A percentile compares a stretch with the other conserved stretches of the same genome.
Conservation (phyloP, 2,113 vertebrate species). For the Coracopsis vasa region DNA sequence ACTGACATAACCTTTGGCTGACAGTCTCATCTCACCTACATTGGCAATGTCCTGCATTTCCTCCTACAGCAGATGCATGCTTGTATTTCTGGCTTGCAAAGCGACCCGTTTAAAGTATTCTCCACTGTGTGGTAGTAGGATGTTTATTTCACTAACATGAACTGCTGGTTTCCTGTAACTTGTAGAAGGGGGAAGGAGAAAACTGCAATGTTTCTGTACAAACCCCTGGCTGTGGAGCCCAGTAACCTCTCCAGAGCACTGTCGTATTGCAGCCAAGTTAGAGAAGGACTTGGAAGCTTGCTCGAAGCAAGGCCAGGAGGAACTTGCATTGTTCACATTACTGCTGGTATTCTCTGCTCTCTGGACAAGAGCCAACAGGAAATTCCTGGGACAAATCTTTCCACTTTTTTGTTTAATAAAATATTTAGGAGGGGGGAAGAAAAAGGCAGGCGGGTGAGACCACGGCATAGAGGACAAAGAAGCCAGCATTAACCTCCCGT, state of each 20-base stretch:
- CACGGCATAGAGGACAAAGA: neutral
- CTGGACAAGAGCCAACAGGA: constrained; percentile 72
- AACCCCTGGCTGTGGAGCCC: neutral
- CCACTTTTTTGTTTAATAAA: constrained; percentile 44
- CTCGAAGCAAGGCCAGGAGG: neutral
- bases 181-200: neutral
- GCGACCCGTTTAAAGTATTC: neutral
- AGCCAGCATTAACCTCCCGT: neutral
- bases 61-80: neutral
- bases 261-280: neutral
- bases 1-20: neutral
- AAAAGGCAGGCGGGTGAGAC: neutral
- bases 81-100: neutral
- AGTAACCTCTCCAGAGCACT: neutral
- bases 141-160: neutral
- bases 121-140: neutral
- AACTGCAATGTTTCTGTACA: neutral
- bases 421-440: neutral
- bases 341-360: constrained; percentile 52
- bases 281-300: neutral
- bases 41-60: neutral
- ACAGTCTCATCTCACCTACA: neutral
- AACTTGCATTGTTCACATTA: constrained; percentile 51
- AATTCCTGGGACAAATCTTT: constrained; percentile 75
- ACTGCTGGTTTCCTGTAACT: neutral